Evolutionary conservation across 2,888 invertebrate species (phyloP).

Genomic region (Idaea biselata): DNA sequence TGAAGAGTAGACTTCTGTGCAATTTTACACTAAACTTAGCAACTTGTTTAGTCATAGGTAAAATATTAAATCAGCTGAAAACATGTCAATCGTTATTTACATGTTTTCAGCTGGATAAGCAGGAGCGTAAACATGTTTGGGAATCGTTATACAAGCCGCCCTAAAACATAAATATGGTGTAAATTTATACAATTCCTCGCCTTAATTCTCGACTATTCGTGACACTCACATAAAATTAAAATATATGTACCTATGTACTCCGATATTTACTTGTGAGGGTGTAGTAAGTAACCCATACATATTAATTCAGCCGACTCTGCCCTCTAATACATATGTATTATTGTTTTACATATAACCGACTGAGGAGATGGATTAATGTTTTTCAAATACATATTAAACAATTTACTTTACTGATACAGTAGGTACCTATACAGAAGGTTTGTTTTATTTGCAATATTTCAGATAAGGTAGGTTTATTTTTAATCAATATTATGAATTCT

Average conservation of each 20-base stretch:
- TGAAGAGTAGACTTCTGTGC: too few relatives aligned
- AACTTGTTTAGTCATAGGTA: too few relatives aligned
- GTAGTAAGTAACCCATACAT: conserved; percentile 14
- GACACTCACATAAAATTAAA: neutral
- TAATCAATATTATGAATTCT: neutral
- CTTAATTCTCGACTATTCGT: neutral
- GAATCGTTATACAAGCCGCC: too few relatives aligned
- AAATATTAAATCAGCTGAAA: too few relatives aligned
- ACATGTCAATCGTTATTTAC: too few relatives aligned
- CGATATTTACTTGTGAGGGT: neutral
- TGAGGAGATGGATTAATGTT: conserved; percentile 16
- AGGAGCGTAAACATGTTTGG: too few relatives aligned
- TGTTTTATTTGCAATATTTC: neutral
- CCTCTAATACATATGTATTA: conserved; percentile 16
- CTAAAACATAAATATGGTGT: too few relatives aligned
- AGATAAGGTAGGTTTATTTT: neutral
- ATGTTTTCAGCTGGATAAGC: too few relatives aligned
- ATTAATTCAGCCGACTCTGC: conserved; percentile 2
- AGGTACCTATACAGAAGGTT: neutral
- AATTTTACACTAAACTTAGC: too few relatives aligned
- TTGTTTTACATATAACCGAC: conserved; percentile 15
- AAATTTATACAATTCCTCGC: too few relatives aligned
- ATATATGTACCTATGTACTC: conserved; percentile 9
- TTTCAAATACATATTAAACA: conserved; percentile 7
- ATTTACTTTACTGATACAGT: neutral